Percentiles rank a stretch among this genome's conserved stretches.
phyloP scores from a whole-genome alignment of 2,888 invertebrate genomes.

The Plusia festucae region DNA sequence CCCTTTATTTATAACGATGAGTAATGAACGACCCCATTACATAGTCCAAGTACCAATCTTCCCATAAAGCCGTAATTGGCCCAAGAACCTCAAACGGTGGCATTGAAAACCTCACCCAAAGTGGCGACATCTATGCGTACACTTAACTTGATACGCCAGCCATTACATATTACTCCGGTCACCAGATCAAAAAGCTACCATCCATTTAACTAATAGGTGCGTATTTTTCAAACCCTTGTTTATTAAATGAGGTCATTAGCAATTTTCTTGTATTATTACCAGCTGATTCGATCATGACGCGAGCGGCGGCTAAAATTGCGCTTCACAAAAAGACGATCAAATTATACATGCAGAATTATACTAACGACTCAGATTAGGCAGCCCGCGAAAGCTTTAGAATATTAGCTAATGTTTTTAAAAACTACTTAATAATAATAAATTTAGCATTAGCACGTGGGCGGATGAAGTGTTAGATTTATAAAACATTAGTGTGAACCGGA shows the following conservation, averaged over 20 bases:
- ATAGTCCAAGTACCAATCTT: background rate
- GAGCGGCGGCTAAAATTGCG: slow-evolving; percentile 59
- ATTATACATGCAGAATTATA: slow-evolving; percentile 6
- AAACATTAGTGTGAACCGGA: slow-evolving; percentile 9
- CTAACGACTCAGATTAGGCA: background rate
- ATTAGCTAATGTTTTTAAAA: slow-evolving; percentile 5
- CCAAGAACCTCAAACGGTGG: background rate
- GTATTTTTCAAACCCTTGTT: slow-evolving; percentile 74
- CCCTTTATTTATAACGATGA: background rate
- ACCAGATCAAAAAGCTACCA: slow-evolving; percentile 47
- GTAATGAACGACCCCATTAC: background rate
- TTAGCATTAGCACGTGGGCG: slow-evolving; percentile 12
- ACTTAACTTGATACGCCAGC: slow-evolving; percentile 23
- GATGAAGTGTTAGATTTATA: slow-evolving; percentile 10
- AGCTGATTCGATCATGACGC: slow-evolving; percentile 64
- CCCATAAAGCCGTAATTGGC: background rate
- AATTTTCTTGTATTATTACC: slow-evolving; percentile 75
- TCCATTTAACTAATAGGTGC: slow-evolving; percentile 63
- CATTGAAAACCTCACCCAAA: slow-evolving; percentile 6
- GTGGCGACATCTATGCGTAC: slow-evolving; percentile 36
- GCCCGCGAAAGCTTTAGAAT: slow-evolving; percentile 3
- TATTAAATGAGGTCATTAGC: slow-evolving; percentile 79
- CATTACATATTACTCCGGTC: slow-evolving; percentile 45
- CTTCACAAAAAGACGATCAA: slow-evolving; percentile 24
- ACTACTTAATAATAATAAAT: slow-evolving; percentile 5